Evolutionary conservation across 2,888 invertebrate genomes (phyloP), one percentile per base, ranked within the genome.

Genomic region (Bibio marci): DNA sequence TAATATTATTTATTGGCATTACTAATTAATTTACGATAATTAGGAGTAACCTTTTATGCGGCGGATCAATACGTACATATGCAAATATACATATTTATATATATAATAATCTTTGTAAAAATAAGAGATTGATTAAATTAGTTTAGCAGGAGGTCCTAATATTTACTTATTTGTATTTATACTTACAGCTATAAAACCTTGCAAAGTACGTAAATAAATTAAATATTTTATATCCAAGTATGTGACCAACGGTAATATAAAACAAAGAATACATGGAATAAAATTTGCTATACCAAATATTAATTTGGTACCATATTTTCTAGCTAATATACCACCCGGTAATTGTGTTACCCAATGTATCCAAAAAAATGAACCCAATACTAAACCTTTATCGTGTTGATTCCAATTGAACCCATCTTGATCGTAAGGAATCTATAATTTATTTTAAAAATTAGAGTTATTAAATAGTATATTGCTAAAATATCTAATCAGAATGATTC

Each of bases 331-430:
- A 22, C 80, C 81, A 22, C 80, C 81, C 1, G 80, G 80, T 26
- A 81, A 59, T 58, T 81, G 80, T 0, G 73, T 69, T 1, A 72
- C 34, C 69, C 79, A 76, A 50, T 81, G 79, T 2, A 78, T 58
- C 73, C 76, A 80, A 55, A 76, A 82, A 52, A 77, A 82, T 1
- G 75, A 71, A 0, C 77, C 76, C 39, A 80, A 55, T 7, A 73
- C 64, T 30, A 71, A 49, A 10, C 73, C 73, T 54, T 76, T 77
- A 40, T 74, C 63, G 47, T 71, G 67, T 49, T 73, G 73, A 50
- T 70, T 68, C 79, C 80, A 80, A 15, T 63, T 53, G 48, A 73
- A 73, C 4, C 22, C 22, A 22, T 22, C 8, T 22, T 22, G 4
- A 22, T 22, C 22, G 8, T 22, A 22, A 6, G 22, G 22, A 6